phyloP scores from a whole-genome alignment of 2,113 vertebrate genomes.

The Aphelocoma coerulescens region DNA sequence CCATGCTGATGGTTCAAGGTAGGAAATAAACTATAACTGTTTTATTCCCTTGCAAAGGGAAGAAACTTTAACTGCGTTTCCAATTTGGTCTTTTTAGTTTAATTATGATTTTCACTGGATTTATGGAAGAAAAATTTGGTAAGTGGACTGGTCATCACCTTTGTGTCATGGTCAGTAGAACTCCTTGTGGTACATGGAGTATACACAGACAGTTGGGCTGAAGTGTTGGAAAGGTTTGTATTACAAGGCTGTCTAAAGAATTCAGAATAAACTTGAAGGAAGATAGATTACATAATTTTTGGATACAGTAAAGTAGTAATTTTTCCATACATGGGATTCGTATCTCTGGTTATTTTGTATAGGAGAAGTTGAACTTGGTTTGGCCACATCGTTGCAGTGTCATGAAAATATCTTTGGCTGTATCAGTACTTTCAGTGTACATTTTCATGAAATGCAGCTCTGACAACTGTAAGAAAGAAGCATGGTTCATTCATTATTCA shows the following conservation, averaged over 20 bases:
- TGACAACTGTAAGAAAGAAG: neutral
- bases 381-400: neutral
- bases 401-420: neutral
- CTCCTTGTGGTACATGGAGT: neutral
- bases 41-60: neutral
- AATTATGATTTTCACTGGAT: neutral
- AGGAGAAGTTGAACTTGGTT: neutral
- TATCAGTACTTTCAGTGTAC: neutral
- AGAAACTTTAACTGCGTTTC: neutral
- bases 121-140: neutral
- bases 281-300: neutral
- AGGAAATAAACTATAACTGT: neutral
- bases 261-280: neutral
- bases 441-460: neutral
- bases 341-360: neutral
- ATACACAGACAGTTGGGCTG: neutral
- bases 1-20: constrained; percentile 95
- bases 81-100: neutral
- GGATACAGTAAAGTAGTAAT: neutral
- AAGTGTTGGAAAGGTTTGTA: neutral
- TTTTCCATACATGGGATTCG: neutral
- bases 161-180: neutral
- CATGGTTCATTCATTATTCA: neutral
- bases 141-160: neutral
- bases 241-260: neutral